Evolutionary conservation across 2,888 invertebrate species (phyloP).

Genomic region (Hemistola chrysoprasaria): DNA sequence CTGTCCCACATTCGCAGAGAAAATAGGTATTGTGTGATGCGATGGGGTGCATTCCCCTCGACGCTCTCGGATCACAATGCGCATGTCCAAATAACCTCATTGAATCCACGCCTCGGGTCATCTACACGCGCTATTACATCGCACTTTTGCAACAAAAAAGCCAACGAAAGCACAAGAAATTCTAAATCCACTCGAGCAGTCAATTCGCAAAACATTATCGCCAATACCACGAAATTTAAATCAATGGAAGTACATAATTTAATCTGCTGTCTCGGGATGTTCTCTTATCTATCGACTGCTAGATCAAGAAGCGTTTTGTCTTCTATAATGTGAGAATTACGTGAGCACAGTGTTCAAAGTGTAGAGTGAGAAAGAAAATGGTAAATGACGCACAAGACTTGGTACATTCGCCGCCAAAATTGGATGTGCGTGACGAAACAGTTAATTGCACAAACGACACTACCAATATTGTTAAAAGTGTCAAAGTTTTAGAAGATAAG

Average conservation of each 20-base stretch:
- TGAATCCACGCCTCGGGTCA: conserved; percentile 71
- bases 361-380: conserved; percentile 66
- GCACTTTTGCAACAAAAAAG: conserved; percentile 34
- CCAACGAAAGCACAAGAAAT: conserved; percentile 40
- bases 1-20: conserved; percentile 2
- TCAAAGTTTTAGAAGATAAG: conserved; percentile 67
- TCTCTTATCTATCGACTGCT: conserved; percentile 15
- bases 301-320: conserved; percentile 31
- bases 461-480: conserved; percentile 53
- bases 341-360: conserved; percentile 52
- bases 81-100: conserved; percentile 78
- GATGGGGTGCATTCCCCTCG: conserved; percentile 28
- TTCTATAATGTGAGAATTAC: conserved; percentile 46
- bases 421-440: conserved; percentile 54
- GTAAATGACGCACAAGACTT: conserved; percentile 70
- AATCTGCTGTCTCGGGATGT: conserved; percentile 11
- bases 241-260: conserved; percentile 25
- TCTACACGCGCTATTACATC: conserved; percentile 55
- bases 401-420: conserved; percentile 65
- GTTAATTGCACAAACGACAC: conserved; percentile 55
- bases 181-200: conserved; percentile 23
- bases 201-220: conserved; percentile 8
- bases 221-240: conserved; percentile 6
- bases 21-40: conserved; percentile 9
- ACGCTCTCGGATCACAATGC: conserved; percentile 42